phyloP scores from a whole-genome alignment of 2,113 vertebrate species.

The Stercorarius parasiticus region DNA sequence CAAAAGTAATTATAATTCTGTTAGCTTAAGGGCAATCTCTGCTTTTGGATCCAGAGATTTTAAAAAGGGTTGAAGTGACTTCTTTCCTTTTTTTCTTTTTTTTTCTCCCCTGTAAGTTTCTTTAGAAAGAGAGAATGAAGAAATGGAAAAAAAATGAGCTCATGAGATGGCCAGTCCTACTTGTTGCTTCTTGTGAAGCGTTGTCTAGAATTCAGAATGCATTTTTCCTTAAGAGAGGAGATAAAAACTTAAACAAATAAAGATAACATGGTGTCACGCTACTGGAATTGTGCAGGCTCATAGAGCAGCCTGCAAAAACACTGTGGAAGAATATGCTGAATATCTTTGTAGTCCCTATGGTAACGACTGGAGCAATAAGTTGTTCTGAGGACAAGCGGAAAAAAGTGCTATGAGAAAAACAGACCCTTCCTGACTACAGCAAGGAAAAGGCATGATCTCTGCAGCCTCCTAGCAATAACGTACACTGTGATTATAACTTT shows the following conservation, averaged over 20 bases:
- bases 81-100: accelerated
- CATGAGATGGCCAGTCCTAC: not conserved
- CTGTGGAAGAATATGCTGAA: not conserved
- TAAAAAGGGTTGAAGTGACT: not conserved
- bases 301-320: constrained; percentile 12
- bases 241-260: constrained; percentile 27
- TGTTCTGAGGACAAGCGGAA: constrained; percentile 56
- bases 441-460: constrained; percentile 24
- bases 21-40: not conserved
- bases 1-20: not conserved
- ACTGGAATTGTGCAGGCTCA: not conserved
- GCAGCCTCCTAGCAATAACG: not conserved
- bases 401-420: constrained; percentile 67
- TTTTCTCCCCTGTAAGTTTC: not conserved
- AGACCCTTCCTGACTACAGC: constrained; percentile 36
- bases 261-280: not conserved
- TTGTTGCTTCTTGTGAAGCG: constrained; percentile 2
- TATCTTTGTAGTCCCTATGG: constrained; percentile 55
- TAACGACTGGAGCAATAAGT: constrained; percentile 42
- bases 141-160: not conserved
- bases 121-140: not conserved
- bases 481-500: not conserved
- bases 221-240: not conserved
- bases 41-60: not conserved
- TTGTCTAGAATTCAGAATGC: not conserved